Base-by-base conservation (phyloP, 1,140 invertebrate genomes). In the Campoletis sonorensis region DNA sequence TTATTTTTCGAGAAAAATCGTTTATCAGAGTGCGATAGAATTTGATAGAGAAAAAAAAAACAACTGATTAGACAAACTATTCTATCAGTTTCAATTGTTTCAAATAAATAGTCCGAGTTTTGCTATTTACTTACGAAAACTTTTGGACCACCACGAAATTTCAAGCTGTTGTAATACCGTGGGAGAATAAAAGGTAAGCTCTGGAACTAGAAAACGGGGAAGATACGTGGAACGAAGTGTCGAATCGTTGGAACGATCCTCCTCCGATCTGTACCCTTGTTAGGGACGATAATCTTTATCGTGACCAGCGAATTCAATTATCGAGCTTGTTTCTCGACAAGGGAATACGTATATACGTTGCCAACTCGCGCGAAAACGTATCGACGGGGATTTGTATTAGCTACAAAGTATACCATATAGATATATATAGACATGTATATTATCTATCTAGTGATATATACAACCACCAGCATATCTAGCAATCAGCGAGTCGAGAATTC, bases 251-350 rank as follows among this genome's bases (percentile, higher is more conserved):
- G 79, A 67, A 70, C 79, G 82, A 83, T 83, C 79, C 72, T 68
- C 79, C 67, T 72, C 79, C 64, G 73, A 83, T 83, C 82, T 83
- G 73, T 5, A 83, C 82, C 82, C 82, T 83, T 83, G 82, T 83
- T 80, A 77, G 72, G 68, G 72, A n/a, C 72, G 82, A 83, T 83
- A 83, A 83, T 83, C 82, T 83, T 83, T 83, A 83, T 83, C 82
- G 82, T 83, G 82, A 83, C 82, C 82, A 83, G 82, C 78, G 82
- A 83, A 83, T 83, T 83, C 82, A 83, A 83, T 83, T 83, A 83
- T 77, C 73, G 79, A 79, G 37, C 79, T 80, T 83, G 82, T 80
- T 80, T 79, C 71, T 58, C 72, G 45, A 40, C 26, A 79, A 79
- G 72, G 71, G 67, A 51, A 40, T 70, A 76, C 51, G 51, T 80